Evolutionary conservation across 1,140 invertebrate species (phyloP).

Genomic region (Asobara japonica): DNA sequence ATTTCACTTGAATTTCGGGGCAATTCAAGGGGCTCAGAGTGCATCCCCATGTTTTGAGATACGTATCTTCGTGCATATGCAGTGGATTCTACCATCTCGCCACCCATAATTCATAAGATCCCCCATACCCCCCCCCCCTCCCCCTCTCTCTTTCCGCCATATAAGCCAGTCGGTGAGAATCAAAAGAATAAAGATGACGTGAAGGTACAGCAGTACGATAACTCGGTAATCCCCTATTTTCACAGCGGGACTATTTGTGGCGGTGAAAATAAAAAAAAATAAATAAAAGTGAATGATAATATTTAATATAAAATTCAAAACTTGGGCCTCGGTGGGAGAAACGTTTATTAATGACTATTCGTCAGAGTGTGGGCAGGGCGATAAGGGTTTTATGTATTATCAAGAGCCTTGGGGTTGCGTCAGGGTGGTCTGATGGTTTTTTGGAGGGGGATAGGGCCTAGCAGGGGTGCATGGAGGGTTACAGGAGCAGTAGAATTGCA

Average conservation of each 20-base stretch:
- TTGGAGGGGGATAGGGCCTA: slow-evolving; percentile 21
- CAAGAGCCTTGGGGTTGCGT: slow-evolving; percentile 7
- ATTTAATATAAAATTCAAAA: slow-evolving; percentile 21
- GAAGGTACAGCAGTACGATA: not conserved
- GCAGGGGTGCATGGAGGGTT: slow-evolving; percentile 34
- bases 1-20: slow-evolving; percentile 7
- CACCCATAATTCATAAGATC: slow-evolving; percentile 29
- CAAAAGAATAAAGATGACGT: slow-evolving; percentile 25
- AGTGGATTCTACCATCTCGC: slow-evolving; percentile 2
- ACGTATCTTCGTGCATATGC: slow-evolving; percentile 23
- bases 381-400: slow-evolving; percentile 52
- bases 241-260: not conserved
- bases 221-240: not conserved
- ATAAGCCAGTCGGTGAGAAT: not conserved
- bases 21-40: slow-evolving; percentile 25
- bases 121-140: not conserved
- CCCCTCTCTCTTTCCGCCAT: not conserved
- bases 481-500: not conserved
- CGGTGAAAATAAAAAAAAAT: not conserved
- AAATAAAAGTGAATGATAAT: slow-evolving; percentile 7
- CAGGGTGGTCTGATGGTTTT: slow-evolving; percentile 17
- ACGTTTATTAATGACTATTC: slow-evolving; percentile 49
- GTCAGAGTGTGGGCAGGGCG: slow-evolving; percentile 47
- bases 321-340: slow-evolving; percentile 31
- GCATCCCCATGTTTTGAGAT: slow-evolving; percentile 28